These are phyloP conservation scores for Denticeps clupeoides DNA, from an alignment of 2,797 vertebrate genomes.

Conservation along the genomic window DNA sequence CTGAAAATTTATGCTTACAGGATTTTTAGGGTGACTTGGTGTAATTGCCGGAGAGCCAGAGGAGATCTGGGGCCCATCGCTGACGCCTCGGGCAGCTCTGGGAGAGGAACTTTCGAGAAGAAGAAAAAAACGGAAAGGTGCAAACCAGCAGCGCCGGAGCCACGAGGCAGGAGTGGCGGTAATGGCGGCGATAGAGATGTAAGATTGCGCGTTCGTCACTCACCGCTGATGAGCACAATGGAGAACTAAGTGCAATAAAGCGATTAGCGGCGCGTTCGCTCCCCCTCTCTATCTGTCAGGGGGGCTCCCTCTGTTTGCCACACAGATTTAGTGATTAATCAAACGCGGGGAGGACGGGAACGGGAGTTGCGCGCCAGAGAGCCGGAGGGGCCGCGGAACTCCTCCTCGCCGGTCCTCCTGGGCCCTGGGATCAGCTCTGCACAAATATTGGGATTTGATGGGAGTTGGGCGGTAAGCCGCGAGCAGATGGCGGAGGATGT, in stretches of 20 bases:
- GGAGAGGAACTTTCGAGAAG: too few species aligned
- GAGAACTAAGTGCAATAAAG: constrained; percentile 27
- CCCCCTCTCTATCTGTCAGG: not conserved
- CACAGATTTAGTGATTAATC: constrained; percentile 69
- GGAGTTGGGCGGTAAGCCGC: constrained; percentile 64
- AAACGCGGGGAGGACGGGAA: constrained; percentile 42
- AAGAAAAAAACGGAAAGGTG: not conserved
- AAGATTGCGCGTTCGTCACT: constrained; percentile 40
- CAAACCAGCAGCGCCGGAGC: not conserved
- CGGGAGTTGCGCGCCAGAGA: constrained; percentile 50
- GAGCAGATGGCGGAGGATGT: constrained; percentile 94
- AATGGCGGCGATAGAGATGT: constrained; percentile 28
- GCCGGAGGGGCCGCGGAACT: constrained; percentile 47
- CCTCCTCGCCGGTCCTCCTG: constrained; percentile 35
- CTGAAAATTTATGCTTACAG: constrained; percentile 37
- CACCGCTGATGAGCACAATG: constrained; percentile 25
- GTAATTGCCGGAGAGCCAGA: constrained; percentile 59
- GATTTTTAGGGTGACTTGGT: constrained; percentile 41
- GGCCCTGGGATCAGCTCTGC: constrained; percentile 61
- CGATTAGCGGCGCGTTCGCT: constrained; percentile 40
- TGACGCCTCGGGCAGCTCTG: too few species aligned
- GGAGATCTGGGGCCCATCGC: too few species aligned
- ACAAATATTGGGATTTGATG: constrained; percentile 86
- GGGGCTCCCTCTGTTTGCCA: constrained; percentile 49
- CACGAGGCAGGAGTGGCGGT: not conserved